Percentiles rank a stretch among this genome's conserved stretches.
phyloP scores from a whole-genome alignment of 37 sponge, comb jelly and placozoan species.

The Lycopodina hypogea region DNA sequence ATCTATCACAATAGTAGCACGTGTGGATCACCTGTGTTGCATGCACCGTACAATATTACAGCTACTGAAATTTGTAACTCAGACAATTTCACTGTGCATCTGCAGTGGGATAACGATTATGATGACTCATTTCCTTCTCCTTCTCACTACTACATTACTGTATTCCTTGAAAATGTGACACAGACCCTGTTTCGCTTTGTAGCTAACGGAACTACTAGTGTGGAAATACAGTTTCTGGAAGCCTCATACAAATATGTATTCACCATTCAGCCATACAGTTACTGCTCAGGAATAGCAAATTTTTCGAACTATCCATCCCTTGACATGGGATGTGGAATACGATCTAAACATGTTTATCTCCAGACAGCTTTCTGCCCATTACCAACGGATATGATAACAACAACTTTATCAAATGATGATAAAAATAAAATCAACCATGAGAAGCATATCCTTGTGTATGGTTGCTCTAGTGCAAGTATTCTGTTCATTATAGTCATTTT shows the following conservation, averaged over 20 bases:
- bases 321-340: background rate
- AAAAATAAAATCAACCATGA: too few relatives aligned
- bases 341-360: background rate
- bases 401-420: background rate
- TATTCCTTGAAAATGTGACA: background rate
- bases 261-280: background rate
- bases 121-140: background rate
- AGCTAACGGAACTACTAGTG: background rate
- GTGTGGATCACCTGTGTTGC: background rate
- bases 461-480: background rate
- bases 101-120: background rate
- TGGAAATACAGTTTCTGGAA: background rate
- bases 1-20: background rate
- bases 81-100: background rate
- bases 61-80: background rate
- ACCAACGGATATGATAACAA: background rate
- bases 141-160: background rate
- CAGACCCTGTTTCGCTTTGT: background rate
- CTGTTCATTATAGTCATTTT: background rate
- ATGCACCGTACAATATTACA: background rate
- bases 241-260: background rate
- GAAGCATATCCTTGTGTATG: background rate
- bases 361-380: background rate
- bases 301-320: background rate
- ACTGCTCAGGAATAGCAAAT: conserved; percentile 1